These are phyloP conservation scores for Pheosia tremula DNA, from an alignment of 2,888 invertebrate species.

Conservation along the genomic window DNA sequence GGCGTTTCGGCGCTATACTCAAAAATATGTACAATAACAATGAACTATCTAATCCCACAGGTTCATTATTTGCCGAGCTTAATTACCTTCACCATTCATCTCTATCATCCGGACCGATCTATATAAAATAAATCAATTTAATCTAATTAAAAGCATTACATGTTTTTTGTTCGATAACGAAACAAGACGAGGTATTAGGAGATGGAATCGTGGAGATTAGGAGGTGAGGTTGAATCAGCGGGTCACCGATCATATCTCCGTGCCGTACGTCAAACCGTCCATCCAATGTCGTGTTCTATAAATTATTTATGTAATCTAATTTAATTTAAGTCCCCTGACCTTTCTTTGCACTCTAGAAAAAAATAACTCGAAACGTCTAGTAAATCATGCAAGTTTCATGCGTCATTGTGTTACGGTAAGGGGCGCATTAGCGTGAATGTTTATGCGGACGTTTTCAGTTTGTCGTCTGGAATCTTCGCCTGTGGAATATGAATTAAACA, in stretches of 20 bases:
- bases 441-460: conserved; percentile 30
- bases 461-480: conserved; percentile 33
- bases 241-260: conserved; percentile 80
- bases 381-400: conserved; percentile 70
- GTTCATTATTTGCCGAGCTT: conserved; percentile 76
- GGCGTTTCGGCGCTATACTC: conserved; percentile 14
- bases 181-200: conserved; percentile 81
- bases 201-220: conserved; percentile 78
- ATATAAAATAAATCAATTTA: conserved; percentile 82
- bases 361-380: conserved; percentile 54
- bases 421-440: conserved; percentile 50
- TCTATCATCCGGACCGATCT: conserved; percentile 70
- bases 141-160: conserved; percentile 84
- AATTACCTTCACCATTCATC: conserved; percentile 71
- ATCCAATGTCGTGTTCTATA: conserved; percentile 75
- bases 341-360: conserved; percentile 69
- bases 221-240: conserved; percentile 71
- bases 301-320: conserved; percentile 82
- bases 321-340: conserved; percentile 81
- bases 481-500: conserved; percentile 50
- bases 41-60: conserved; percentile 51
- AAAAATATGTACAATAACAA: conserved; percentile 38
- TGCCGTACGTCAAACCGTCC: conserved; percentile 78
- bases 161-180: conserved; percentile 79
- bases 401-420: conserved; percentile 61